Conservation (phyloP, 2,113 vertebrate species). For the Nycticebus coucang region DNA sequence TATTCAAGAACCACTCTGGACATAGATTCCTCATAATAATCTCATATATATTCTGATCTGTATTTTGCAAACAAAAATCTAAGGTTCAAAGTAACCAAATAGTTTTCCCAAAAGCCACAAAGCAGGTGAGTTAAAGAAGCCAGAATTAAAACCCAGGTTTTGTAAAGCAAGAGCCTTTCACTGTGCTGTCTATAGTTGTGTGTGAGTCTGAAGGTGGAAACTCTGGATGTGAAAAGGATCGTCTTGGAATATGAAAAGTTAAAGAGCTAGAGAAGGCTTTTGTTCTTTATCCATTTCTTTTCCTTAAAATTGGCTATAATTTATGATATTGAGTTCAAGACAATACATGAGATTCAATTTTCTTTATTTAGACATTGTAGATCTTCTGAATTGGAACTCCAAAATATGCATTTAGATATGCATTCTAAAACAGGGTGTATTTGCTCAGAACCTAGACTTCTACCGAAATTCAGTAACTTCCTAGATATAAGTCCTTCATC, state of each 20-base stretch:
- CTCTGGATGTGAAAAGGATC: rapidly evolving
- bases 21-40: neutral
- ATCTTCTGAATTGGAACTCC: neutral
- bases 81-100: neutral
- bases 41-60: neutral
- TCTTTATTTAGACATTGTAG: slow-evolving; percentile 4
- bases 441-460: neutral
- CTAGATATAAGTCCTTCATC: neutral
- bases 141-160: neutral
- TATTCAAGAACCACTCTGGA: neutral
- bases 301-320: neutral
- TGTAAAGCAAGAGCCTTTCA: neutral
- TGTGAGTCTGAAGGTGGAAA: neutral
- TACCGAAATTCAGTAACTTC: neutral
- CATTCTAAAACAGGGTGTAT: neutral
- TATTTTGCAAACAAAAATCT: slow-evolving; percentile 26
- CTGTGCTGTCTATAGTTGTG: neutral
- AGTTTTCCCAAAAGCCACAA: neutral
- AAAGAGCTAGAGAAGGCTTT: neutral
- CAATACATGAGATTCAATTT: neutral
- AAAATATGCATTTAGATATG: neutral
- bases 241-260: neutral
- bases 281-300: slow-evolving; percentile 1
- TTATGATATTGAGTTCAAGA: slow-evolving; percentile 23
- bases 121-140: neutral